Base-by-base conservation (phyloP, 2,888 invertebrate genomes). In the Protophormia terraenovae region DNA sequence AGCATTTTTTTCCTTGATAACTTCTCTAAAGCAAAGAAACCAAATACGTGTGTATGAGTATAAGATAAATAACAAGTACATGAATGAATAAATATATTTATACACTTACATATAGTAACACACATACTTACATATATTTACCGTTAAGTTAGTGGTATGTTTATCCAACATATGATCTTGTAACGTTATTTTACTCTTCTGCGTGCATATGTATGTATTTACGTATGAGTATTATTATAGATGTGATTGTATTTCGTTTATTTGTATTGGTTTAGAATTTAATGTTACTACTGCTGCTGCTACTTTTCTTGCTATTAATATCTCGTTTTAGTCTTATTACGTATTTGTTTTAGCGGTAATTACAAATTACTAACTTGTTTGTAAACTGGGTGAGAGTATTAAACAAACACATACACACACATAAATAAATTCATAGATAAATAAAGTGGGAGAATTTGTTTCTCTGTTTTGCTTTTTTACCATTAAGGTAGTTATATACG, bases 321-420 rank as follows among this genome's bases (percentile, higher is more conserved):
- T 89, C 90, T 90, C 90, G 89, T 91, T 91, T 90, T 90, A 90
- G 88, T 89, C 88, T 88, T 90, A 90, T 90, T 90, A 90, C 88
- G 88, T 90, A 91, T 91, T 91, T 91, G 89, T 90, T 90, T 90
- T 90, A 88, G 89, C 79, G 88, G 89, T 90, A 90, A 90, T 91
- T 90, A 90, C 90, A 88, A 90, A 89, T 89, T 87, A 76, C 84
- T 71, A 80, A 80, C 84, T 82, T 85, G 78, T 85, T 82, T 85
- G 85, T 71, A 58, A 78, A 58, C 82, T 78, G 73, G 64, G 69
- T 62, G 47, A n/a, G n/a, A n/a, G n/a, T n/a, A n/a, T n/a, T n/a
- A n/a, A n/a, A n/a, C n/a, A n/a, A n/a, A n/a, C n/a, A n/a, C n/a
- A n/a, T n/a, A n/a, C n/a, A n/a, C n/a, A n/a, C n/a, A n/a, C n/a